Conservation (phyloP, 2,797 vertebrate species). For the Manis javanica region DNA sequence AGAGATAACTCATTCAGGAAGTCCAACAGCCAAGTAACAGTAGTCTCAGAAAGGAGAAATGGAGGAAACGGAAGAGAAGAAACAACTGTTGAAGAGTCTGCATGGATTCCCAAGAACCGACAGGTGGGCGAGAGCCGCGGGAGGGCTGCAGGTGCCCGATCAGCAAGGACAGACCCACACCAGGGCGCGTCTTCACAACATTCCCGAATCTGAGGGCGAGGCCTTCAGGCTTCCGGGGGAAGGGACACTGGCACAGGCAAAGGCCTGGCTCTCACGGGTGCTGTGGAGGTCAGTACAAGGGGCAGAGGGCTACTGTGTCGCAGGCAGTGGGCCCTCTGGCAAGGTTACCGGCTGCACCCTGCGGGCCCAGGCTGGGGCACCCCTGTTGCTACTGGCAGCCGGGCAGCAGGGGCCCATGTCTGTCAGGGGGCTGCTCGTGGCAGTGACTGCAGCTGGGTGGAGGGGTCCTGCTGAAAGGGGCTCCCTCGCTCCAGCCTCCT, state of each 20-base stretch:
- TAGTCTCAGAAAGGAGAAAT: not conserved
- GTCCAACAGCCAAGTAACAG: not conserved
- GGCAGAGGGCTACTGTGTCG: fast-evolving
- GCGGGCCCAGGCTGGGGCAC: fast-evolving
- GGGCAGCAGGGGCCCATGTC: not conserved
- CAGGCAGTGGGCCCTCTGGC: fast-evolving
- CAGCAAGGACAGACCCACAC: too few relatives aligned
- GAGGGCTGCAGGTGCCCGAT: too few relatives aligned
- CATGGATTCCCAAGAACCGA: not conserved
- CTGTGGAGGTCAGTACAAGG: too few relatives aligned
- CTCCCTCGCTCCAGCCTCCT: too few relatives aligned
- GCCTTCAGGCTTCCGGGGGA: too few relatives aligned
- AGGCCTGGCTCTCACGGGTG: too few relatives aligned
- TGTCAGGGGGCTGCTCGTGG: too few relatives aligned
- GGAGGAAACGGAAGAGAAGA: not conserved
- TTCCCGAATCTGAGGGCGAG: too few relatives aligned
- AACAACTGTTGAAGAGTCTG: fast-evolving
- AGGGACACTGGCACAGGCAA: too few relatives aligned
- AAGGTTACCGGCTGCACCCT: not conserved
- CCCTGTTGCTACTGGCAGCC: fast-evolving
- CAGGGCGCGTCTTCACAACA: too few relatives aligned
- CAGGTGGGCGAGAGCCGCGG: fast-evolving
- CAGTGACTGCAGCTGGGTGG: too few relatives aligned
- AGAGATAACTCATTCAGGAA: not conserved
- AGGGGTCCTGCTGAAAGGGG: too few relatives aligned